A percentile compares a stretch with the other conserved stretches of the same genome.
phyloP scores from a whole-genome alignment of 2,888 invertebrate genomes.

The Orthonevra nobilis region DNA sequence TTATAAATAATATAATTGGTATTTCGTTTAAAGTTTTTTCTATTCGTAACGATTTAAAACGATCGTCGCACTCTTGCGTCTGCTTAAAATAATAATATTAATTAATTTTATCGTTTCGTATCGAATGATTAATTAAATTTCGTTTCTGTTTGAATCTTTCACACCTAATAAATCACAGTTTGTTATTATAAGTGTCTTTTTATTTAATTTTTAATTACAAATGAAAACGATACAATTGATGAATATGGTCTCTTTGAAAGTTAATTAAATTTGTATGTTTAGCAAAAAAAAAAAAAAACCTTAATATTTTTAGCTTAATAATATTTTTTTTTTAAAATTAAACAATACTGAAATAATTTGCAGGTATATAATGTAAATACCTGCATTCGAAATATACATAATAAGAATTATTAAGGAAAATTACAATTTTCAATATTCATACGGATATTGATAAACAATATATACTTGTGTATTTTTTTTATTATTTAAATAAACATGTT shows the following conservation, averaged over 20 bases:
- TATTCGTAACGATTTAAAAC: slow-evolving; percentile 61
- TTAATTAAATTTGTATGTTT: too few species aligned
- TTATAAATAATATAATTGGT: slow-evolving; percentile 1
- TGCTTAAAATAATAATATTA: slow-evolving; percentile 11
- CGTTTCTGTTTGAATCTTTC: slow-evolving; percentile 50
- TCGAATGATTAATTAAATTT: slow-evolving; percentile 10
- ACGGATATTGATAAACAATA: background rate
- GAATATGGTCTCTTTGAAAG: too few species aligned
- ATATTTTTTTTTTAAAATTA: slow-evolving; percentile 27
- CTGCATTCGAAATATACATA: slow-evolving; percentile 5
- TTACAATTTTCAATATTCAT: slow-evolving; percentile 35
- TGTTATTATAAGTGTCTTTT: slow-evolving; percentile 70
- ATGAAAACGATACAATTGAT: too few species aligned
- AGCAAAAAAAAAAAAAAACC: background rate
- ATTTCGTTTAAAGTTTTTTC: background rate
- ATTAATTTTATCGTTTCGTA: slow-evolving; percentile 35
- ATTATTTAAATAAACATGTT: slow-evolving; percentile 10
- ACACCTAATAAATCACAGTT: slow-evolving; percentile 72
- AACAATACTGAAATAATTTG: slow-evolving; percentile 56
- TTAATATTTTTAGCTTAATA: slow-evolving; percentile 24
- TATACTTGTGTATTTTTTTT: too few species aligned
- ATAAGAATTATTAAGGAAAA: slow-evolving; percentile 51
- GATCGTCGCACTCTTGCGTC: slow-evolving; percentile 42
- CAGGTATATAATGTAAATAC: slow-evolving; percentile 27
- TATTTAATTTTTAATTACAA: too few species aligned